phyloP scores from a whole-genome alignment of 2,113 vertebrate genomes.

The Tautogolabrus adspersus region DNA sequence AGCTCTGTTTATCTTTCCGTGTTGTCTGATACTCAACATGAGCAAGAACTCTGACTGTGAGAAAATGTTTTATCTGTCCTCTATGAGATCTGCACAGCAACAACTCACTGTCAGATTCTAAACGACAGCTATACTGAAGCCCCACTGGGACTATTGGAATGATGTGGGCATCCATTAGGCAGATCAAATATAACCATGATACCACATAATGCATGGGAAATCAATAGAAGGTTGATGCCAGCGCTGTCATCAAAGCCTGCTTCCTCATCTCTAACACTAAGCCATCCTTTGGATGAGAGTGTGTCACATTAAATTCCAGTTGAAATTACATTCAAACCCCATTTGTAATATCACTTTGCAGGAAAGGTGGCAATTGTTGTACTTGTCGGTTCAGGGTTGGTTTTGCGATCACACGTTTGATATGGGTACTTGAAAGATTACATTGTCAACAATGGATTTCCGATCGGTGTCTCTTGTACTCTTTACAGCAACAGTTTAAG shows the following conservation, averaged over 20 bases:
- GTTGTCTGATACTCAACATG: conserved; percentile 1
- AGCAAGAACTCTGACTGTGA: neutral
- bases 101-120: neutral
- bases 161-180: conserved; percentile 32
- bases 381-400: neutral
- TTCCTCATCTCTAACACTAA: conserved; percentile 2
- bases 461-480: neutral
- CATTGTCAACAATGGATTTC: neutral
- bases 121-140: neutral
- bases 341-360: conserved; percentile 19
- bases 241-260: neutral
- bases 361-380: conserved; percentile 4
- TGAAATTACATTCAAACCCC: conserved; percentile 3
- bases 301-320: conserved; percentile 21
- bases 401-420: conserved; percentile 14
- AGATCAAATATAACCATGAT: conserved; percentile 43
- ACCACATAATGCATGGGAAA: conserved; percentile 47
- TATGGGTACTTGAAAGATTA: neutral
- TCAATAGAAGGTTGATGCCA: conserved; percentile 18
- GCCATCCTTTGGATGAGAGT: conserved; percentile 20
- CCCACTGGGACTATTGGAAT: neutral
- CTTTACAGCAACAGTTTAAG: neutral
- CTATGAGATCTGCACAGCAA: neutral
- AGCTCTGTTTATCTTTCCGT: neutral
- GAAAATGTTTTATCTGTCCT: neutral